These are phyloP conservation scores for Hyperoplus lanceolatus DNA, from an alignment of 2,797 vertebrate species.

Conservation along the genomic window DNA sequence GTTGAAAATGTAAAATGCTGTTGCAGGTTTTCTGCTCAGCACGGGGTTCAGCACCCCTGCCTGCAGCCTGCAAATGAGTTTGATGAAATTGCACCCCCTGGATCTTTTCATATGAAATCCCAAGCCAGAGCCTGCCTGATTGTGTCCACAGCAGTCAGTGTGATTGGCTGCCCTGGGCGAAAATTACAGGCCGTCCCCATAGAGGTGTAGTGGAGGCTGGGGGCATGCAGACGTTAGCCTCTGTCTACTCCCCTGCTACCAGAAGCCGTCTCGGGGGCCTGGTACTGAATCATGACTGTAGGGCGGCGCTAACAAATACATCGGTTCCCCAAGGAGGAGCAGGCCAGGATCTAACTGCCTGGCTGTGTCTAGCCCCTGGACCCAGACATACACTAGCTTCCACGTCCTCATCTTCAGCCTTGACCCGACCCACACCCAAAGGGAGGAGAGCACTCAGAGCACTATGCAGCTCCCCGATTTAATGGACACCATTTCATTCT, in stretches of 20 bases:
- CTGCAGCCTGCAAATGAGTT: slow-evolving; percentile 57
- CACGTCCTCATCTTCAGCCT: slow-evolving; percentile 41
- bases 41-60: slow-evolving; percentile 11
- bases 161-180: slow-evolving; percentile 72
- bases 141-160: slow-evolving; percentile 26
- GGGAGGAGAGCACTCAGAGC: slow-evolving; percentile 23
- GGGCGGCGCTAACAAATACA: slow-evolving; percentile 76
- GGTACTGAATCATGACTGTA: slow-evolving; percentile 68
- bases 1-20: slow-evolving; percentile 25
- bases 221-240: slow-evolving; percentile 62
- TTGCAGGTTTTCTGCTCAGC: slow-evolving; percentile 37
- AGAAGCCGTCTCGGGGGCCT: slow-evolving; percentile 53
- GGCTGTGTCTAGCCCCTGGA: slow-evolving; percentile 57
- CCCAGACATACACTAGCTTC: slow-evolving; percentile 40
- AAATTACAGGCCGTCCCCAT: slow-evolving; percentile 57
- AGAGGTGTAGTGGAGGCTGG: slow-evolving; percentile 61
- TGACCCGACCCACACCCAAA: slow-evolving; percentile 29
- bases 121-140: slow-evolving; percentile 43
- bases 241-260: slow-evolving; percentile 61
- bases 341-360: slow-evolving; percentile 47
- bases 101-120: slow-evolving; percentile 70
- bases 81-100: slow-evolving; percentile 56
- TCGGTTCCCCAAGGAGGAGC: slow-evolving; percentile 67
- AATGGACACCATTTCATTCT: slow-evolving; percentile 39
- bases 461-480: neutral